Conservation (phyloP, 2,888 invertebrate genomes). For the Drosophila formosana region DNA sequence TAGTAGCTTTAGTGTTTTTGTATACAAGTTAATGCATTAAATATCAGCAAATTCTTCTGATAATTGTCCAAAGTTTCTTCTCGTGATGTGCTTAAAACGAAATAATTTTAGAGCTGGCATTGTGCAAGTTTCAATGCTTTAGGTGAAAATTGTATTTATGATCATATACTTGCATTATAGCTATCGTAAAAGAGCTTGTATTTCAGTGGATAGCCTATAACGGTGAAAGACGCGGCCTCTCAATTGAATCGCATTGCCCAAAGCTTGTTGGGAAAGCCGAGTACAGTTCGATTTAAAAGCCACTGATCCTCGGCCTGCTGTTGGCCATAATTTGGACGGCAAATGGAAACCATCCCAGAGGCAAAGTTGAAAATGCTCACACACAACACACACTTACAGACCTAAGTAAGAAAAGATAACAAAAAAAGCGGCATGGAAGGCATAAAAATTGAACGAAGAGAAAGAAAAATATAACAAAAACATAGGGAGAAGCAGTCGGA, state of each 20-base stretch:
- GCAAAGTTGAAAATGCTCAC: constrained; percentile 36
- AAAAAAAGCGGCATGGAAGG: constrained; percentile 46
- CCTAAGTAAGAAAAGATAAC: constrained; percentile 25
- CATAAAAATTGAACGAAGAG: constrained; percentile 36
- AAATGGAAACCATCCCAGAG: constrained; percentile 25
- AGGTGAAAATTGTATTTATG: neutral
- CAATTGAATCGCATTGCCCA: neutral
- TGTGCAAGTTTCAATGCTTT: neutral
- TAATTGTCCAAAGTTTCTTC: neutral
- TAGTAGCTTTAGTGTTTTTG: neutral
- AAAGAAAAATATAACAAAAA: constrained; percentile 29
- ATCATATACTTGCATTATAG: neutral
- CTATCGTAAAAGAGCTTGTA: neutral
- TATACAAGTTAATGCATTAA: neutral
- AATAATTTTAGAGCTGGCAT: neutral
- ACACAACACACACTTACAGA: constrained; percentile 3
- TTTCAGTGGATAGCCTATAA: neutral
- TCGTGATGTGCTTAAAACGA: neutral
- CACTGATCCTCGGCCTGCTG: constrained; percentile 7
- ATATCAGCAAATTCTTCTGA: neutral
- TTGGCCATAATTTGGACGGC: constrained; percentile 23
- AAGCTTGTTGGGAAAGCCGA: constrained; percentile 6
- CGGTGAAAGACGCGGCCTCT: neutral
- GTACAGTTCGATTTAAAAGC: constrained; percentile 13
- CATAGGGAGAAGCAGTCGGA: constrained; percentile 13